Percentiles rank a stretch among this genome's conserved stretches.
Conservation (phyloP, 2,888 invertebrate genomes). For the Penaeus monodon region DNA sequence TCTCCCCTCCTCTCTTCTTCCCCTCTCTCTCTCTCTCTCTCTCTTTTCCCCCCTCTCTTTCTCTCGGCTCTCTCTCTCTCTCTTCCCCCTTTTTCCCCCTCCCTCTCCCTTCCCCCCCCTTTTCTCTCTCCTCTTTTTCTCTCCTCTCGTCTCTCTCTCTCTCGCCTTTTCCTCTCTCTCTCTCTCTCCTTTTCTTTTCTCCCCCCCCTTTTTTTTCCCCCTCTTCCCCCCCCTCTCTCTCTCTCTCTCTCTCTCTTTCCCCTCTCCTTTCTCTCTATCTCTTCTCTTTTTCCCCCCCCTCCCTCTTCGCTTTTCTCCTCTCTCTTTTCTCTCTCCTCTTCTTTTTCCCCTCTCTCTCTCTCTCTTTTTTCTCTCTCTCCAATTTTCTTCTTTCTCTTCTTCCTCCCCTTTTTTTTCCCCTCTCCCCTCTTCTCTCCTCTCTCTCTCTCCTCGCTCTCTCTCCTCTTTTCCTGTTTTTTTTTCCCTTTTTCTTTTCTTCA, state of each 20-base stretch:
- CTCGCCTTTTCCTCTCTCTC: slow-evolving; percentile 24
- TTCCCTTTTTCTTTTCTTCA: no score
- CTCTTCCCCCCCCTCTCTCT: neutral
- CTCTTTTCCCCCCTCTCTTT: no score
- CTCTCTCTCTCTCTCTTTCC: slow-evolving; percentile 12
- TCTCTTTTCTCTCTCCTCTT: neutral
- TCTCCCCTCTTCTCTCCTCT: neutral
- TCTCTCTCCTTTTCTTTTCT: neutral
- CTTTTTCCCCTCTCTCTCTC: neutral
- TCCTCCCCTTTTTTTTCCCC: neutral
- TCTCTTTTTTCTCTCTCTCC: neutral
- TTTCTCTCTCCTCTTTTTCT: no score
- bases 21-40: neutral
- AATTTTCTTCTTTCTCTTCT: neutral
- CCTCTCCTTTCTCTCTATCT: no score
- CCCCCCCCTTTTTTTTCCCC: neutral
- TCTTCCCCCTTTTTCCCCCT: neutral
- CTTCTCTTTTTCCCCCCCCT: neutral
- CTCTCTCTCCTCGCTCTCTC: no score
- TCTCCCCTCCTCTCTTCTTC: neutral
- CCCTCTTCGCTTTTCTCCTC: neutral
- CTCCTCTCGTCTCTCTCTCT: no score
- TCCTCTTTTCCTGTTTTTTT: no score
- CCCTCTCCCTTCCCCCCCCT: no score
- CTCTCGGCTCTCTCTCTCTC: neutral